Conservation (phyloP, 2,888 invertebrate species). For the Brenthis daphne region DNA sequence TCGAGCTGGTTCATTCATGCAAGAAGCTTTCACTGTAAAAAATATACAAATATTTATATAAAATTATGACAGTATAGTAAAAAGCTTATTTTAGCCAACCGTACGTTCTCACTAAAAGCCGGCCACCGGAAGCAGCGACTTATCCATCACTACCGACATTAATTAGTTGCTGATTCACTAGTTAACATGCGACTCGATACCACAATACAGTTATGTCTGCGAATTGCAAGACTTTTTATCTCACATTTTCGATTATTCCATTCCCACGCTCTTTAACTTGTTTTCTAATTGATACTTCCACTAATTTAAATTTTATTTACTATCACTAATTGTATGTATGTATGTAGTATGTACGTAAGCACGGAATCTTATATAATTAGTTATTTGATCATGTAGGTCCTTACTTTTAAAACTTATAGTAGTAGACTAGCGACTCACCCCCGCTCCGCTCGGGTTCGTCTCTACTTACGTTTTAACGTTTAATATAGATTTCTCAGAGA, state of each 20-base stretch:
- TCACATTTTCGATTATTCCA: slow-evolving; percentile 10
- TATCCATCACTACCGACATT: slow-evolving; percentile 27
- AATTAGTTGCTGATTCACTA: slow-evolving; percentile 23
- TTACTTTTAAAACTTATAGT: too few species aligned
- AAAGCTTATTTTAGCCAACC: slow-evolving; percentile 1
- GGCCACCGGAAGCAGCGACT: slow-evolving; percentile 33
- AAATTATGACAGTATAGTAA: not conserved
- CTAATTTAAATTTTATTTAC: slow-evolving; percentile 8
- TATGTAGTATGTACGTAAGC: too few species aligned
- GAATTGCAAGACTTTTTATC: slow-evolving; percentile 5
- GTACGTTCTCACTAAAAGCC: slow-evolving; percentile 31
- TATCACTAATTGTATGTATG: slow-evolving; percentile 11
- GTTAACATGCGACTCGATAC: slow-evolving; percentile 17
- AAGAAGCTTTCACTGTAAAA: too few species aligned
- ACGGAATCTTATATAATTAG: not conserved
- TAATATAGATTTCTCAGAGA: too few species aligned
- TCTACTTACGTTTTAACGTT: too few species aligned
- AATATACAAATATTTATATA: not conserved
- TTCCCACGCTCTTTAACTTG: slow-evolving; percentile 25
- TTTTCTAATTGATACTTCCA: slow-evolving; percentile 18
- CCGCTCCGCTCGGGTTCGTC: too few species aligned
- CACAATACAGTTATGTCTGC: slow-evolving; percentile 26
- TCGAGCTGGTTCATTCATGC: too few species aligned
- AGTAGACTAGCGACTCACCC: too few species aligned
- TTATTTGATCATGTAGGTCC: not conserved